Evolutionary conservation across 2,113 vertebrate species (phyloP).

Genomic region (Corythaeola cristata): DNA sequence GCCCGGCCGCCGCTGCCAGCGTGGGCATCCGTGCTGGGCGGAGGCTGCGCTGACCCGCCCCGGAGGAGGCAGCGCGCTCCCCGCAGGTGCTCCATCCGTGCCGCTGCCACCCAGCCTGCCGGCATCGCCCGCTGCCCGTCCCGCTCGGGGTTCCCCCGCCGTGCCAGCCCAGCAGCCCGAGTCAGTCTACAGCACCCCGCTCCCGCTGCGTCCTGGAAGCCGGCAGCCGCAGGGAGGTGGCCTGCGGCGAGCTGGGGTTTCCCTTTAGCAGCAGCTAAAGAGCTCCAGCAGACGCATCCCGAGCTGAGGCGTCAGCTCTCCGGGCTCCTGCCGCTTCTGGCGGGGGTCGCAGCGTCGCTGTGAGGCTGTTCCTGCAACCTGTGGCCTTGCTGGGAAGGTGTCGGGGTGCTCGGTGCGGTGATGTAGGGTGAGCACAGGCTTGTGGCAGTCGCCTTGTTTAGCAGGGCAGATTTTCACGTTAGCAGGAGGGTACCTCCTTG

Average conservation of each 20-base stretch:
- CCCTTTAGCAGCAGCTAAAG: not conserved
- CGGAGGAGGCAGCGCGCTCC: not conserved
- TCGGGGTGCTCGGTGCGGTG: too few relatives aligned
- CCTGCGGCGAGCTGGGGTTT: not conserved
- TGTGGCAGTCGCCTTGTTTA: too few relatives aligned
- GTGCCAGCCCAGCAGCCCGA: not conserved
- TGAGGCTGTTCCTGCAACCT: not conserved
- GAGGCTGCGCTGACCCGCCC: not conserved
- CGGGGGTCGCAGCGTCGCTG: not conserved
- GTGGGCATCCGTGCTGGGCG: not conserved
- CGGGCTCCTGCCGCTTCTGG: not conserved
- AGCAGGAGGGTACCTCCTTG: not conserved
- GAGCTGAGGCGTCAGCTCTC: not conserved
- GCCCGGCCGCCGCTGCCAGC: not conserved
- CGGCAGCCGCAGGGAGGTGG: not conserved
- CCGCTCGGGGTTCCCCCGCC: not conserved
- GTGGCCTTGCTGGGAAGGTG: not conserved
- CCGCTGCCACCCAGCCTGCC: not conserved
- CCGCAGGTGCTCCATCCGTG: not conserved
- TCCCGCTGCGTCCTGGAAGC: not conserved
- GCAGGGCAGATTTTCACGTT: not conserved
- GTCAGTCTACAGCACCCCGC: not conserved
- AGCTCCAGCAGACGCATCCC: not conserved
- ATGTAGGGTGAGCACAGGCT: not conserved
- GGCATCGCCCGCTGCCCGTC: too few relatives aligned